Base-by-base conservation (phyloP, 37 sponge, comb jelly and placozoan species). In the Dysidea cf. avara region DNA sequence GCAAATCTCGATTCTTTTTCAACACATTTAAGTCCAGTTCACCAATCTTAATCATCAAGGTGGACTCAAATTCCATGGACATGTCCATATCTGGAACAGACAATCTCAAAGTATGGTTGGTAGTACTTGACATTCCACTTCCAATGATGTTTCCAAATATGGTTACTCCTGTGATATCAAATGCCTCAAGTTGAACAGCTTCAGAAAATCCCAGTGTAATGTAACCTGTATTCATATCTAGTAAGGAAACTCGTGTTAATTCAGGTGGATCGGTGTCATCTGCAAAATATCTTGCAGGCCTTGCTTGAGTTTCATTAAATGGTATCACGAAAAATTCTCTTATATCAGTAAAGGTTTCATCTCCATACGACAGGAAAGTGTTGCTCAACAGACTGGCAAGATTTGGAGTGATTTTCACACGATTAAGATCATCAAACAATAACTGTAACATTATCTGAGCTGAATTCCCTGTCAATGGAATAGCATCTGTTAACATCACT, bases 161-260 rank as follows among this genome's bases (percentile, higher is more conserved):
- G 16, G 86, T 81, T 0, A 91, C 54, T 32, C 69, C 74, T 53
- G 87, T 35, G 16, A 69, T 31, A 14, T 9, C 36, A 33, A 88
- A 81, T 2, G 83, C 66, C 30, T 52, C 43, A n/a, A 37, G 17
- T 30, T 69, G 75, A 37, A 95, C 88, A 39, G 96, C 71, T 66
- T 95, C 96, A 77, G 58, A 77, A 37, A 95, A 95, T 40, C 66
- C 79, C 2, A 95, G 69, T 20, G 76, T 90, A 28, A 95, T 13
- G n/a, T 43, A 56, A 20, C 90, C 91, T 20, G 62, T 60, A 61
- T 95, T 66, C 64, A 95, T 65, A 74, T 95, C 88, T 43, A 95
- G 54, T 43, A 43, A 5, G 9, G 46, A 5, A 43, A 43, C 5
- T 5, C 9, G 5, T 5, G 46, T 43, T 43, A 43, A 43, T 9